Base-by-base conservation (phyloP, 1,140 invertebrate species). In the Drosophila albomicans region DNA sequence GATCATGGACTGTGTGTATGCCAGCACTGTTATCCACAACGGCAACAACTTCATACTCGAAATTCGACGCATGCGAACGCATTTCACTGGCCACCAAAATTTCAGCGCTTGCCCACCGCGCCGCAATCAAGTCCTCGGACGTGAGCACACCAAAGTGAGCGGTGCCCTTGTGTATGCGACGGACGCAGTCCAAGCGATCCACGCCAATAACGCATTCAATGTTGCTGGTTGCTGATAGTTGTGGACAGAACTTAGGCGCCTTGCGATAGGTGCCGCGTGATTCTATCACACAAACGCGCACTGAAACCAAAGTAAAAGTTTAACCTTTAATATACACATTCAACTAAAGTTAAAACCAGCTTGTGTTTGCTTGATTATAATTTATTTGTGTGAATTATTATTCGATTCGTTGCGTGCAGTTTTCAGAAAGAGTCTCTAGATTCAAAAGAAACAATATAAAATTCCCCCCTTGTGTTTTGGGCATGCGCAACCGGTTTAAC, bases 101-200 rank as follows among this genome's bases (percentile, higher is more conserved):
- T 66, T 96, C 94, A 0, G 95, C 93, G 76, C 95, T 93, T 6
- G 94, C 94, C 94, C 95, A 95, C 7, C 94, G 94, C 6, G 96
- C 96, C 1, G 96, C 95, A 16, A 97, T 94, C 46, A 97, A 93
- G 93, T 98, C 97, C 92, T 97, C 97, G 0, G 97, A 95, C 70
- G 96, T 96, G 71, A 97, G 94, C 1, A 97, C 95, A 1, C 96
- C 96, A 80, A 98, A 96, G 92, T 98, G 97, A 7, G 96, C 97
- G 8, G 95, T 94, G 13, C 95, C 95, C 81, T 94, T 95, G 38
- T 94, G 93, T 68, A 98, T 95, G 69, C 94, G 93, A 54, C 95
- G 93, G 74, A 98, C 93, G 91, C 97, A 98, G 71, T 96, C 95
- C 48, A 96, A 89, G 61, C 96, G 97, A 86, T 96, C 95, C 43